Evolutionary conservation across 30 jellyfish, hydroid and myxozoan genomes (phyloP), one percentile per base, ranked within the genome.

Genomic region (Turritopsis dohrnii): DNA sequence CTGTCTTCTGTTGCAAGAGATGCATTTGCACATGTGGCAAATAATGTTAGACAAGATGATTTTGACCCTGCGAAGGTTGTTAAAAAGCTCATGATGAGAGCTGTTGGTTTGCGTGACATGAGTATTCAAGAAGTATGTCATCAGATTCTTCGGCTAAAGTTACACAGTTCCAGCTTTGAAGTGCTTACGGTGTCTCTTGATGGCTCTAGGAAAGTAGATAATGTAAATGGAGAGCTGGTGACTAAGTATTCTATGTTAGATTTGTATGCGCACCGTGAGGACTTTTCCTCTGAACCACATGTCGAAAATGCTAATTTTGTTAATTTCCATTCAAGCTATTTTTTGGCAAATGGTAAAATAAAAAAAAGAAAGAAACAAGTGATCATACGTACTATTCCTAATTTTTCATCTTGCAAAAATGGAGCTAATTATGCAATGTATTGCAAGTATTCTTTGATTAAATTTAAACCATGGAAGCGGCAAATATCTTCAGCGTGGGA

Each of bases 31-130:
- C 81, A 28, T 72, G 88, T 52, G 19, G 80, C 81, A 21, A 75
- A 29, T 18, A 21, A 24, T 7, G 18, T 72, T 26, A 71, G 79
- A 72, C 18, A 54, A 16, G 27, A 25, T 72, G 81, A 81, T 72
- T 79, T 83, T 30, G 85, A 53, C 74, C 81, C 85, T 27, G 79
- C 30, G 31, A 17, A 75, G 21, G 87, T 85, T 22, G 53, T 83
- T 21, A 81, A 52, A 71, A 81, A 87, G 76, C 79, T 87, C 52
- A 81, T 81, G 84, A 87, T 87, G 77, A 52, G 84, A 65, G 90
- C 91, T 30, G 90, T 87, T 26, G 96, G 96, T 23, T 81, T 79
- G 80, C 79, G 96, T 25, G 90, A 87, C 79, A 75, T 87, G 90
- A 75, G 91, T 76, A 83, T 83, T 21, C 96, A 81, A 76, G 90